phyloP scores from a whole-genome alignment of 2,113 vertebrate genomes.

The Chamaetylas fuelleborni region DNA sequence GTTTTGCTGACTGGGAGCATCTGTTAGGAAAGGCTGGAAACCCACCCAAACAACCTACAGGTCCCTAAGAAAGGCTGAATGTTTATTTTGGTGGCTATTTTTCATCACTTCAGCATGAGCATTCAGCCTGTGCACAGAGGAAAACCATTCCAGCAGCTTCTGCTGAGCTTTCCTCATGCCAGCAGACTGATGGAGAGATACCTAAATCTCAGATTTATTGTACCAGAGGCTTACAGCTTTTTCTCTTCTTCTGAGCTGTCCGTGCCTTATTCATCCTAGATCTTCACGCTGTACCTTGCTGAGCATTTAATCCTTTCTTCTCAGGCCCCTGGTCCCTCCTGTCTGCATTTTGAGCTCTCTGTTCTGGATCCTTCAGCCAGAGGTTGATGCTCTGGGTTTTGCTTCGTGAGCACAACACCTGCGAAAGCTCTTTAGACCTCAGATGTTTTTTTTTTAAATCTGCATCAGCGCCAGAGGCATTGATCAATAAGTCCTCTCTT shows the following conservation, averaged over 20 bases:
- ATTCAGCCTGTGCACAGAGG: background rate
- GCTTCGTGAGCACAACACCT: background rate
- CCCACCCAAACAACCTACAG: background rate
- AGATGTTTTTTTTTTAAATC: background rate
- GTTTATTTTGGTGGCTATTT: background rate
- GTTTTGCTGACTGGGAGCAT: background rate
- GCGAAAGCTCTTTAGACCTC: background rate
- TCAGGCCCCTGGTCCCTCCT: background rate
- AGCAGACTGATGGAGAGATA: background rate
- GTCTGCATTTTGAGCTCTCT: background rate
- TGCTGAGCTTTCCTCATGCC: background rate
- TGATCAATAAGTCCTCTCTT: background rate
- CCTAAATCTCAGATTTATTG: background rate
- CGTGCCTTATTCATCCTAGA: background rate
- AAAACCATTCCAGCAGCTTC: background rate
- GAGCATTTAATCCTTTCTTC: background rate
- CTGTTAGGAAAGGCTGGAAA: background rate
- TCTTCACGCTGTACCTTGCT: background rate
- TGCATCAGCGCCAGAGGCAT: background rate
- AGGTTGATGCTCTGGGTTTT: background rate
- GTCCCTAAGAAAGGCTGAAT: background rate
- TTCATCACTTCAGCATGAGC: background rate
- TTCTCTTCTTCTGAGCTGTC: background rate
- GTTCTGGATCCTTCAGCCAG: slow-evolving; percentile 44
- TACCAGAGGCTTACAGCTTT: background rate